Conservation (phyloP, 2,888 invertebrate species). For the Agapostemon virescens region DNA sequence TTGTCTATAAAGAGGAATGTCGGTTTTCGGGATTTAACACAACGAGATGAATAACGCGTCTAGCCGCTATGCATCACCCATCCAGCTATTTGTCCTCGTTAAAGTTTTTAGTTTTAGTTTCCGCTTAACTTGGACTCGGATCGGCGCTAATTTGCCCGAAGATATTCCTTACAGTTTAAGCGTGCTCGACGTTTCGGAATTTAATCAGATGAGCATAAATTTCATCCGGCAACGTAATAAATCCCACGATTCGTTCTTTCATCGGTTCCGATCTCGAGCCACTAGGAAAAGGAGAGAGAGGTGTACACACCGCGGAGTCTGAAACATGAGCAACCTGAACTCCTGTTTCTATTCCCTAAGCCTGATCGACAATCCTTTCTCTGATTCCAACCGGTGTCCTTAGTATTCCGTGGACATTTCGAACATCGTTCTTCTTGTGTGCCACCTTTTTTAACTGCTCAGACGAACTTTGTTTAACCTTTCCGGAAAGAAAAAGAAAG, state of each 20-base stretch:
- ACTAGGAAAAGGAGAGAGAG: conserved; percentile 34
- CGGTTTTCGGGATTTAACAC: conserved; percentile 51
- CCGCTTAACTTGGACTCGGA: conserved; percentile 56
- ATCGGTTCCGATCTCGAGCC: conserved; percentile 62
- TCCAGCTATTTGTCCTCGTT: conserved; percentile 68
- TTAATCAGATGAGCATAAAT: conserved; percentile 70
- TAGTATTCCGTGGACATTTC: not conserved
- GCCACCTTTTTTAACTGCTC: not conserved
- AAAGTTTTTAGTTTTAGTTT: conserved; percentile 66
- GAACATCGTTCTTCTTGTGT: not conserved
- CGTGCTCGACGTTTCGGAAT: conserved; percentile 61
- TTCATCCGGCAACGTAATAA: conserved; percentile 60
- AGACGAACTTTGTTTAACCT: not conserved
- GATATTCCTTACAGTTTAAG: conserved; percentile 53
- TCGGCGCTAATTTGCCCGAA: conserved; percentile 64
- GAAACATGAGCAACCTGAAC: conserved; percentile 56
- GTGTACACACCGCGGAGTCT: conserved; percentile 18
- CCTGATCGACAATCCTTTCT: conserved; percentile 9
- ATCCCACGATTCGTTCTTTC: conserved; percentile 62
- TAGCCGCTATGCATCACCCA: conserved; percentile 55
- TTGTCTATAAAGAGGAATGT: conserved; percentile 18
- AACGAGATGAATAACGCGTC: conserved; percentile 61
- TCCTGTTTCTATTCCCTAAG: conserved; percentile 32
- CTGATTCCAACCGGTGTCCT: not conserved
- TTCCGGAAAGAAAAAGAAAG: not conserved